Conservation (phyloP, 2,113 vertebrate genomes). For the Syngnathus scovelli region DNA sequence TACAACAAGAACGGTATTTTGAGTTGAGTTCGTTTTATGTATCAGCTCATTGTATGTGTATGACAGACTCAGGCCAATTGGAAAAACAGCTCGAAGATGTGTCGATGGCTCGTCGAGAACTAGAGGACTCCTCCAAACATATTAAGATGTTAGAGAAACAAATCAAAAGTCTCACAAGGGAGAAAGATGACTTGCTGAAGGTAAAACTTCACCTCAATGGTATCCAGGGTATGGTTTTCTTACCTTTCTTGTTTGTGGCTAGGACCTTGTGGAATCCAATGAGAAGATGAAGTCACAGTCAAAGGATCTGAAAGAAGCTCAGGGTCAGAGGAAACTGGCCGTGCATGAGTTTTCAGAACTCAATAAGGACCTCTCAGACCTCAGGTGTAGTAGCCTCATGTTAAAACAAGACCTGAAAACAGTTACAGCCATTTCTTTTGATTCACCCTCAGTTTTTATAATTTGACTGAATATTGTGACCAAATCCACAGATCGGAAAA, state of each 20-base stretch:
- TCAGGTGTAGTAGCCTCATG: constrained; percentile 69
- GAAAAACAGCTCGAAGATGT: constrained; percentile 88
- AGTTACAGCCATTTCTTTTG: neutral
- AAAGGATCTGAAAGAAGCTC: constrained; percentile 97
- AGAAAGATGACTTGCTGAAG: constrained; percentile 90
- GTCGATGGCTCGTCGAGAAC: constrained; percentile 74
- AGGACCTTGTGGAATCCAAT: constrained; percentile 83
- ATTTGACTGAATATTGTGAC: neutral
- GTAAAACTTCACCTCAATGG: constrained; percentile 51
- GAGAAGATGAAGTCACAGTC: constrained; percentile 92
- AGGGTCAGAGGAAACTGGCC: constrained; percentile 92
- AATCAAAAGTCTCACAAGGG: constrained; percentile 80
- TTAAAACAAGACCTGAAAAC: neutral
- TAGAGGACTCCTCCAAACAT: constrained; percentile 88
- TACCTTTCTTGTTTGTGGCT: constrained; percentile 13
- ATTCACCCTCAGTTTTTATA: too few relatives aligned
- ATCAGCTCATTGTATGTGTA: neutral
- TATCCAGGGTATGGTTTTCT: neutral
- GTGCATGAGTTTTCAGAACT: constrained; percentile 97
- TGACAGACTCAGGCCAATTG: constrained; percentile 80
- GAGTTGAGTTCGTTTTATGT: too few relatives aligned
- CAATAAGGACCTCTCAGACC: constrained; percentile 88
- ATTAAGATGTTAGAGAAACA: constrained; percentile 88
- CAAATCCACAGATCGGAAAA: constrained; percentile 69
- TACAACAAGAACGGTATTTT: neutral